These are phyloP conservation scores for Listronotus oregonensis DNA, from an alignment of 1,140 invertebrate species.

Conservation along the genomic window DNA sequence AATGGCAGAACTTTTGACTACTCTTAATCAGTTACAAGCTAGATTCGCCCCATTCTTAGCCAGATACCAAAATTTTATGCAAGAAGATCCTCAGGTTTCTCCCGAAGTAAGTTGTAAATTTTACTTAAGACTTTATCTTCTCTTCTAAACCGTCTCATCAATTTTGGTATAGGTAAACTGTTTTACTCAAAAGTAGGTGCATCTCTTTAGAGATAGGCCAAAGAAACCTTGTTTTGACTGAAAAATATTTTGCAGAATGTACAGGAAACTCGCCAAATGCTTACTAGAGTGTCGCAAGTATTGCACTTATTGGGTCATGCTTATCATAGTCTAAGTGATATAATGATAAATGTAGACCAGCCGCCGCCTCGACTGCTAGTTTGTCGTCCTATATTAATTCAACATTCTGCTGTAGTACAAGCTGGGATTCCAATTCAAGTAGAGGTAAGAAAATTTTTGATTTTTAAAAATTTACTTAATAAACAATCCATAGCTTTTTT, in stretches of 20 bases:
- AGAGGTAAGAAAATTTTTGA: slow-evolving; percentile 54
- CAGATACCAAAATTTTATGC: slow-evolving; percentile 64
- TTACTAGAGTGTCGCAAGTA: slow-evolving; percentile 75
- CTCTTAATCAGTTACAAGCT: slow-evolving; percentile 63
- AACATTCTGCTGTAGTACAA: slow-evolving; percentile 67
- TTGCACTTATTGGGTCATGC: slow-evolving; percentile 86
- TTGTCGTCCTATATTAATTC: slow-evolving; percentile 74
- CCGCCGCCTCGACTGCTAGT: slow-evolving; percentile 71
- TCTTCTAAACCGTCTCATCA: no score
- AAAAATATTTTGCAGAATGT: slow-evolving; percentile 53
- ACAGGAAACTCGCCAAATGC: slow-evolving; percentile 65
- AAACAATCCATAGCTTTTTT: no score
- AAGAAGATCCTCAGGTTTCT: slow-evolving; percentile 63
- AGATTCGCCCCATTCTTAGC: slow-evolving; percentile 68
- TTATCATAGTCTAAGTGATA: slow-evolving; percentile 85
- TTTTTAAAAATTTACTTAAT: slow-evolving; percentile 1
- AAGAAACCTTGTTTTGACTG: no score
- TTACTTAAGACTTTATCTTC: background rate
- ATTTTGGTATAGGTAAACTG: no score
- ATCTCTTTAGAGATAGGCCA: no score
- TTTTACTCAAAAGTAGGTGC: no score
- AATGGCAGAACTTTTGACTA: slow-evolving; percentile 66
- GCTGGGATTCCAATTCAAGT: slow-evolving; percentile 71
- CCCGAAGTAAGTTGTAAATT: slow-evolving; percentile 56
- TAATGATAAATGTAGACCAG: slow-evolving; percentile 73